These are phyloP conservation scores for Bombus ignitus DNA, from an alignment of 1,140 invertebrate species.

Conservation along the genomic window DNA sequence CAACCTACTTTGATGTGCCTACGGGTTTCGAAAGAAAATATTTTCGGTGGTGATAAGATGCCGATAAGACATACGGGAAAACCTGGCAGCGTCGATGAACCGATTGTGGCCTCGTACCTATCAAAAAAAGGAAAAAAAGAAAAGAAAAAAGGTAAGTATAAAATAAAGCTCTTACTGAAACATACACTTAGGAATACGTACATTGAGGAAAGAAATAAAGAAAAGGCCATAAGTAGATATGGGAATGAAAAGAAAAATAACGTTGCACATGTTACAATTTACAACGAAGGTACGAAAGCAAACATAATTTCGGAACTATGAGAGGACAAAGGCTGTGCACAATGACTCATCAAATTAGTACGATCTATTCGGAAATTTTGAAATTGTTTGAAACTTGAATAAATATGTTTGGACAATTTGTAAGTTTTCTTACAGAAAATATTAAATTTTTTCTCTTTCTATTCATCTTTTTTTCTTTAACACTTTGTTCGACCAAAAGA, in stretches of 20 bases:
- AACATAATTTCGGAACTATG: not conserved
- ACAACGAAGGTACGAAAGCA: not conserved
- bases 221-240: not conserved
- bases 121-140: too few species aligned
- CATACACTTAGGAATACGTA: not conserved
- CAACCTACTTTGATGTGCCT: slow-evolving; percentile 81
- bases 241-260: not conserved
- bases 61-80: slow-evolving; percentile 59
- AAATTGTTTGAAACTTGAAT: too few species aligned
- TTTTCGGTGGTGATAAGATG: slow-evolving; percentile 62
- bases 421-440: too few species aligned
- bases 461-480: too few species aligned
- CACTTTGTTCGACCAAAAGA: too few species aligned
- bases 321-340: not conserved
- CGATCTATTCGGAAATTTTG: not conserved
- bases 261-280: not conserved
- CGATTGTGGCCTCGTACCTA: not conserved
- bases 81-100: slow-evolving; percentile 35
- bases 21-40: slow-evolving; percentile 73
- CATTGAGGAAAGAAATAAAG: not conserved
- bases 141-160: not conserved
- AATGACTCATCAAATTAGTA: not conserved
- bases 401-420: too few species aligned
- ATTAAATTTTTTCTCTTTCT: too few species aligned
- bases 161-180: not conserved